These are phyloP conservation scores for Liolophura sinensis DNA, from an alignment of 1,140 invertebrate genomes.

Conservation along the genomic window DNA sequence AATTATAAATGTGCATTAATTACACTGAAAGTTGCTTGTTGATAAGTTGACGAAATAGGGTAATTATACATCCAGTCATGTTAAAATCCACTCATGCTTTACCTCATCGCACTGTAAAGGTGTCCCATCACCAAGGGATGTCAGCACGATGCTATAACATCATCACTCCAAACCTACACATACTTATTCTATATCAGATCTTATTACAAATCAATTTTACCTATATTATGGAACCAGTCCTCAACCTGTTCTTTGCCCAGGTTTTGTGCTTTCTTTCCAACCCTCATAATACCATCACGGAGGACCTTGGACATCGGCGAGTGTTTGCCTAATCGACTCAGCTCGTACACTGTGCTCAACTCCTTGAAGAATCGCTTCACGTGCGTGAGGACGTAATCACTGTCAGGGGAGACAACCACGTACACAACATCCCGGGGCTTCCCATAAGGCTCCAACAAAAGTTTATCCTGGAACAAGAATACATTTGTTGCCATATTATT, in stretches of 20 bases:
- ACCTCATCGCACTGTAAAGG: too few relatives aligned
- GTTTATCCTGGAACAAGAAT: conserved; percentile 69
- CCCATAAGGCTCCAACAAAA: conserved; percentile 91
- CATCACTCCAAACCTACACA: not conserved
- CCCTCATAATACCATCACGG: conserved; percentile 85
- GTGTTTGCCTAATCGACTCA: conserved; percentile 87
- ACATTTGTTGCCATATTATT: too few relatives aligned
- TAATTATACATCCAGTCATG: too few relatives aligned
- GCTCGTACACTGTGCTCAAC: conserved; percentile 89
- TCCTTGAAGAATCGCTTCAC: conserved; percentile 90
- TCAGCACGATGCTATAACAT: not conserved
- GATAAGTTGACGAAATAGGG: too few relatives aligned
- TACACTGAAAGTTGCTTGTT: too few relatives aligned
- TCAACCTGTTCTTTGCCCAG: conserved; percentile 76
- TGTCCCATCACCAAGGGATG: too few relatives aligned
- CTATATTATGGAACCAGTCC: conserved; percentile 83
- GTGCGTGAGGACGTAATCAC: conserved; percentile 77
- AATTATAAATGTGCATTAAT: too few relatives aligned
- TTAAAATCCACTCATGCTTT: too few relatives aligned
- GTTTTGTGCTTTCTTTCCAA: conserved; percentile 72
- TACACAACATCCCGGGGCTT: conserved; percentile 92
- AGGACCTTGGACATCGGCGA: conserved; percentile 81
- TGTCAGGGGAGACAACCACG: conserved; percentile 91
- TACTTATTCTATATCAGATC: not conserved
- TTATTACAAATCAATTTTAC: conserved; percentile 22